Conservation (phyloP, 2,113 vertebrate species). For the Perca flavescens region DNA sequence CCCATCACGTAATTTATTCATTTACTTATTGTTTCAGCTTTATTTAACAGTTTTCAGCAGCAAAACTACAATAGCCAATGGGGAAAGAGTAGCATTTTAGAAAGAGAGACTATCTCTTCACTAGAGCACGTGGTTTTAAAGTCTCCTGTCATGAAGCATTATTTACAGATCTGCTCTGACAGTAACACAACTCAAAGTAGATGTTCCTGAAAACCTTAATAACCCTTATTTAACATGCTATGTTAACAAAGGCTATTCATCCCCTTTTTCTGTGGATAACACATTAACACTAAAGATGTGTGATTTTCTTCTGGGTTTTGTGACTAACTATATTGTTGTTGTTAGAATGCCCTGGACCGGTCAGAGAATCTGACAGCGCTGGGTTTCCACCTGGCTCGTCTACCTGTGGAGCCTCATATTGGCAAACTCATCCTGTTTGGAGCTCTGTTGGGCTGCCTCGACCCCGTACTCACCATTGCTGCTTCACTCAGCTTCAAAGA, state of each 20-base stretch:
- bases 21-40: not conserved
- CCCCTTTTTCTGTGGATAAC: not conserved
- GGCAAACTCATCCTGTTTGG: slow-evolving; percentile 99
- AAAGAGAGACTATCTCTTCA: not conserved
- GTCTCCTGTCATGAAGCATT: slow-evolving; percentile 1
- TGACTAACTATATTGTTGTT: slow-evolving; percentile 14
- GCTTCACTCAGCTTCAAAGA: slow-evolving; percentile 99
- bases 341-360: slow-evolving; percentile 93
- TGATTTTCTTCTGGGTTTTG: slow-evolving; percentile 13
- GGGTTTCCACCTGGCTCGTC: slow-evolving; percentile 93
- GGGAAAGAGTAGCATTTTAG: not conserved
- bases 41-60: not conserved
- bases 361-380: slow-evolving; percentile 93
- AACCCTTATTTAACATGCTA: not conserved
- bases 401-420: slow-evolving; percentile 97
- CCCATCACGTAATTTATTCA: too few relatives aligned
- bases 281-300: not conserved
- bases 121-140: slow-evolving; percentile 4
- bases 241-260: not conserved
- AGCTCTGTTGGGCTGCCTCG: slow-evolving; percentile 94
- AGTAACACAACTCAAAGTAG: not conserved
- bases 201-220: not conserved
- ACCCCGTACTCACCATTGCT: slow-evolving; percentile 96
- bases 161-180: not conserved
- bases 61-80: not conserved